Percentiles rank a stretch among this genome's conserved stretches.
These are phyloP conservation scores for Siniperca obscura DNA, from an alignment of 2,797 vertebrate genomes.

Conservation along the genomic window DNA sequence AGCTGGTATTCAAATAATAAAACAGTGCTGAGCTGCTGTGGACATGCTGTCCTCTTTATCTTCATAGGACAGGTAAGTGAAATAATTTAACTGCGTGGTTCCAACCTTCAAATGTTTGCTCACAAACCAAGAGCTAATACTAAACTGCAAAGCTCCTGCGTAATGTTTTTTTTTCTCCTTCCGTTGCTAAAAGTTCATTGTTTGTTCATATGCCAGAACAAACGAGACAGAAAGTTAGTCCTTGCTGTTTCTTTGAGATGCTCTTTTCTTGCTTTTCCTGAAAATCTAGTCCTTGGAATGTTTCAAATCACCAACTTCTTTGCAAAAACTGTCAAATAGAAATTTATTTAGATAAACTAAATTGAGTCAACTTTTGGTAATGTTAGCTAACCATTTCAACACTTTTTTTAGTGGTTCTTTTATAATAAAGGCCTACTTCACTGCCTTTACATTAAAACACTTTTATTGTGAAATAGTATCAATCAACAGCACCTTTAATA, in stretches of 20 bases:
- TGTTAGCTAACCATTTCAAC: neutral
- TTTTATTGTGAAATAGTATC: neutral
- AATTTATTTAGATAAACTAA: neutral
- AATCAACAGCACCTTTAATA: neutral
- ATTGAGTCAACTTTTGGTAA: neutral
- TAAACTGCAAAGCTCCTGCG: neutral
- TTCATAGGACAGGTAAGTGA: neutral
- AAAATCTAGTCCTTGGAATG: neutral
- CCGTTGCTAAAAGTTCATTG: neutral
- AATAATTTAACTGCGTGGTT: neutral
- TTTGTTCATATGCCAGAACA: neutral
- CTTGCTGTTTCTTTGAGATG: neutral
- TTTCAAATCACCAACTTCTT: neutral
- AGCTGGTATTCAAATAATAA: slow-evolving; percentile 3
- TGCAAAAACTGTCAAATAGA: neutral
- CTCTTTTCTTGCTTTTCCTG: neutral
- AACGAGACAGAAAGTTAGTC: neutral
- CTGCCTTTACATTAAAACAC: neutral
- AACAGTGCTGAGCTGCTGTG: neutral
- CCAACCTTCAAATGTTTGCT: neutral
- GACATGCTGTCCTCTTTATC: neutral
- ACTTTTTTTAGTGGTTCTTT: neutral
- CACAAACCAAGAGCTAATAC: neutral
- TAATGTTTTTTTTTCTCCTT: neutral
- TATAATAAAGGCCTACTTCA: neutral